A percentile compares a stretch with the other conserved stretches of the same genome.
phyloP scores from a whole-genome alignment of 1,140 invertebrate species.

The Hyposmocoma kahamanoa region DNA sequence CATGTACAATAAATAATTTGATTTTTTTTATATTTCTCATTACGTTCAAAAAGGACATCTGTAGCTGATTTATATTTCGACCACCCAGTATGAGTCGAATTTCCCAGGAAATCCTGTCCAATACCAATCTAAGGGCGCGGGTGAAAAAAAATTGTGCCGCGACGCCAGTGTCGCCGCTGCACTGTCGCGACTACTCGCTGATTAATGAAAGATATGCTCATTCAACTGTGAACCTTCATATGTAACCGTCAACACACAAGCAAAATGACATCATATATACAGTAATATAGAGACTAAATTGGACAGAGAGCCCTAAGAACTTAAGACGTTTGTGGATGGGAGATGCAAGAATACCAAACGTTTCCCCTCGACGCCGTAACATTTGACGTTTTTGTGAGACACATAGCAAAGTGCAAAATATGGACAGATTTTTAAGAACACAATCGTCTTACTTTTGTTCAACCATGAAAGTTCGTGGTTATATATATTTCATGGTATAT shows the following conservation, averaged over 20 bases:
- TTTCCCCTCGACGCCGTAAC: slow-evolving; percentile 68
- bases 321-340: slow-evolving; percentile 11
- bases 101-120: slow-evolving; percentile 69
- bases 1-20: no score
- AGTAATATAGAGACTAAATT: slow-evolving; percentile 12
- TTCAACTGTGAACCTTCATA: slow-evolving; percentile 49
- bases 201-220: slow-evolving; percentile 65
- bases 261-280: slow-evolving; percentile 13
- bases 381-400: slow-evolving; percentile 70
- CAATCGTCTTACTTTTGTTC: no score
- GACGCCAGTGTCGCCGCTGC: slow-evolving; percentile 61
- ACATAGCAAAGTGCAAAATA: slow-evolving; percentile 64
- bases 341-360: slow-evolving; percentile 59
- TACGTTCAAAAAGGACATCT: no score
- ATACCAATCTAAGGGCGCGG: slow-evolving; percentile 66
- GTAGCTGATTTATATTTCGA: no score
- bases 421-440: no score
- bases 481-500: no score
- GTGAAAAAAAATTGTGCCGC: slow-evolving; percentile 66
- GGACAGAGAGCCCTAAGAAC: background rate
- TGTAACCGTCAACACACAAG: slow-evolving; percentile 1
- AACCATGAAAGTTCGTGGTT: no score
- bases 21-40: no score
- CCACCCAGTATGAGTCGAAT: slow-evolving; percentile 55
- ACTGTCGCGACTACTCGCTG: slow-evolving; percentile 67